Conservation (phyloP, 2,113 vertebrate genomes). For the Acanthochromis polyacanthus region DNA sequence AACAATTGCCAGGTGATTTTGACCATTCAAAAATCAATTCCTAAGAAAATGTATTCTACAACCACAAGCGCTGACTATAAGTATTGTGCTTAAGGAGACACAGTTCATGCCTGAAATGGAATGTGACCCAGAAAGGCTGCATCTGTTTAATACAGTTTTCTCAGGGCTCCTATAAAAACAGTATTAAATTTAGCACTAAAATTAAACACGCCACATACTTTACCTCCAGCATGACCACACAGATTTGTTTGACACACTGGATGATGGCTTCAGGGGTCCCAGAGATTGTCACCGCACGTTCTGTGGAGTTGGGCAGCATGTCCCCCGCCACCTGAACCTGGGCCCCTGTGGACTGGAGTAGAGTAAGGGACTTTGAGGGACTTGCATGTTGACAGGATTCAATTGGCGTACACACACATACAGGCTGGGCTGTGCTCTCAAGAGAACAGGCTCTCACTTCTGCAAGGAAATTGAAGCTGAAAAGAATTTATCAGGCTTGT, state of each 20-base stretch:
- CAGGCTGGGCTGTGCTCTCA: neutral
- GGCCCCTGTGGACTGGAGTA: conserved; percentile 94
- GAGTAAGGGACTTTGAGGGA: conserved; percentile 46
- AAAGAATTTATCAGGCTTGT: neutral
- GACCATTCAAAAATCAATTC: neutral
- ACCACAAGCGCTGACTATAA: neutral
- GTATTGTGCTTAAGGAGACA: neutral
- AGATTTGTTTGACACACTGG: conserved; percentile 99
- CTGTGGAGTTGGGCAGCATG: conserved; percentile 99
- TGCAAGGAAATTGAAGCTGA: neutral
- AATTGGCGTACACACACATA: neutral
- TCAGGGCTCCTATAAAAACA: neutral
- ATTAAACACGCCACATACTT: conserved; percentile 64
- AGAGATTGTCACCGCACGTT: conserved; percentile 98
- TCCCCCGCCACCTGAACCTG: conserved; percentile 98
- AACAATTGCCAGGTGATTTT: conserved; percentile 8
- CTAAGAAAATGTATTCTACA: neutral
- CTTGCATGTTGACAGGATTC: conserved; percentile 17
- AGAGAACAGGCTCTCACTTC: neutral
- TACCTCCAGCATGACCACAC: conserved; percentile 99
- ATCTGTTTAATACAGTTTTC: neutral
- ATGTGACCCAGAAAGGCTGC: neutral
- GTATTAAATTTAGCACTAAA: neutral
- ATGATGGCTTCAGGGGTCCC: conserved; percentile 98
- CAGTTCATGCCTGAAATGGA: neutral